A percentile compares a stretch with the other conserved stretches of the same genome.
Evolutionary conservation across 1,140 invertebrate genomes (phyloP).

Genomic region (Neodiprion pinetum): DNA sequence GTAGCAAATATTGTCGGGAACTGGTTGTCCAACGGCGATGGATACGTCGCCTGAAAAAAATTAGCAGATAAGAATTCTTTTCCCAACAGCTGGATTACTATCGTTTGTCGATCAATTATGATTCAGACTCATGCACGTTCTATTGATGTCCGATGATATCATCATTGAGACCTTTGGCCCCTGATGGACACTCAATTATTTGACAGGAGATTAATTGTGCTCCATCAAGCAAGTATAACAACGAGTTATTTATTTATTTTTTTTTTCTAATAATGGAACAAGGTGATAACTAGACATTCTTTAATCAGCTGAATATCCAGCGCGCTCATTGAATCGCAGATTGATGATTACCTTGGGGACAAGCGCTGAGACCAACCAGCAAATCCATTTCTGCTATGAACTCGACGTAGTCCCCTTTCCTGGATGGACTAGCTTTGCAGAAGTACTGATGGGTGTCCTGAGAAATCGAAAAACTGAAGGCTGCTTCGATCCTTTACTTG

Average conservation of each 20-base stretch:
- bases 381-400: conserved; percentile 64
- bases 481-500: not conserved
- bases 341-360: conserved; percentile 51
- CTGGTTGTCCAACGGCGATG: conserved; percentile 51
- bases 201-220: not conserved
- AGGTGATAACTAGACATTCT: no score
- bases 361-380: conserved; percentile 57
- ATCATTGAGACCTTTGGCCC: not conserved
- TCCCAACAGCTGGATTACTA: no score
- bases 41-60: conserved; percentile 51
- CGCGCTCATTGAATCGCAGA: not conserved
- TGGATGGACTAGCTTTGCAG: conserved; percentile 59
- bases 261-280: not conserved
- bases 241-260: not conserved
- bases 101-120: not conserved
- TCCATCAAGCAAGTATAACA: not conserved
- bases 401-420: conserved; percentile 61
- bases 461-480: conserved; percentile 24
- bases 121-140: not conserved
- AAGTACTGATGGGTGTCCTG: conserved; percentile 60
- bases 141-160: not conserved
- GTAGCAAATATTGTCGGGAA: conserved; percentile 56
- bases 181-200: not conserved
- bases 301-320: no score
- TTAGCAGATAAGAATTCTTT: not conserved